These are phyloP conservation scores for Danio choprae DNA, from an alignment of 2,797 vertebrate species.

Conservation along the genomic window DNA sequence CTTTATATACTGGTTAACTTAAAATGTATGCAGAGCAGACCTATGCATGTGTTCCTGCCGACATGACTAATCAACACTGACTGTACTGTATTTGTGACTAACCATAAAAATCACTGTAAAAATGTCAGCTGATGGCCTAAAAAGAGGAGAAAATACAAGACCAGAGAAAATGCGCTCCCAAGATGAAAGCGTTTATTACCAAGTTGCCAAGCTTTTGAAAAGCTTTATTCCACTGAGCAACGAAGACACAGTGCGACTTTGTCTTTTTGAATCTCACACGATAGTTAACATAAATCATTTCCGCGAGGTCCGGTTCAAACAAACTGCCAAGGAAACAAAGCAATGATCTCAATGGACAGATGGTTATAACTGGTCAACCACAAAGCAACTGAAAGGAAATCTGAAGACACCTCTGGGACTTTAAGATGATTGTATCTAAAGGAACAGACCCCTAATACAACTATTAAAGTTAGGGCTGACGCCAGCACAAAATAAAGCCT, in stretches of 20 bases:
- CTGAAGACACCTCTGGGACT: constrained; percentile 23
- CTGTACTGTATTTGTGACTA: constrained; percentile 24
- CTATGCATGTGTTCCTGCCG: neutral
- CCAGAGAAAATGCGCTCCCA: constrained; percentile 35
- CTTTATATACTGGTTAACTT: neutral
- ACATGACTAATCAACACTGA: constrained; percentile 20
- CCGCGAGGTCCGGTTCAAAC: constrained; percentile 1
- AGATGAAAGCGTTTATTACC: constrained; percentile 12
- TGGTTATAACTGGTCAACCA: constrained; percentile 28
- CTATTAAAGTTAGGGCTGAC: constrained; percentile 42
- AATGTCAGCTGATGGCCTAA: constrained; percentile 48
- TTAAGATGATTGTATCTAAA: constrained; percentile 46
- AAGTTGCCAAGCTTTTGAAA: constrained; percentile 22
- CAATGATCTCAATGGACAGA: constrained; percentile 27
- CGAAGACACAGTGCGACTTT: neutral
- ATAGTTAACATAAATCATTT: constrained; percentile 29
- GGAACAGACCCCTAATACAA: constrained; percentile 28
- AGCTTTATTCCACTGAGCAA: neutral
- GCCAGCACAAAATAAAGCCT: constrained; percentile 47
- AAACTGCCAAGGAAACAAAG: constrained; percentile 11
- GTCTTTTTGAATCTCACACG: constrained; percentile 15
- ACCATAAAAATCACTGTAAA: constrained; percentile 55
- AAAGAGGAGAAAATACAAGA: constrained; percentile 35
- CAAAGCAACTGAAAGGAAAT: constrained; percentile 37
- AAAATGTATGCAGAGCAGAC: neutral